Base-by-base conservation (phyloP, 1,140 invertebrate genomes). In the Diorhabda elongata region DNA sequence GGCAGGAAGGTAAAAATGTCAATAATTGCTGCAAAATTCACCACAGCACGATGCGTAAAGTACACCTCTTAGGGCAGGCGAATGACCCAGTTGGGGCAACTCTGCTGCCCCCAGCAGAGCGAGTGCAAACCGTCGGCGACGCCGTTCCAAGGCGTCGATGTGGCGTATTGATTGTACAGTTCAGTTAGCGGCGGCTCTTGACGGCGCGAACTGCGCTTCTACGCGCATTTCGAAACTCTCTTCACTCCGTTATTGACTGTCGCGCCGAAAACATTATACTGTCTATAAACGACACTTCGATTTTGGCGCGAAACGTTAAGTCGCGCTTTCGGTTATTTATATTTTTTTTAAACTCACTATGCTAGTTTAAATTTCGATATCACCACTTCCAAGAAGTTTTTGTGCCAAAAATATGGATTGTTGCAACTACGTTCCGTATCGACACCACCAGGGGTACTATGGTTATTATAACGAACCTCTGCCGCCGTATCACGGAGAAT, bases 21-120 rank as follows among this genome's bases (percentile, higher is more conserved):
- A 52, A 52, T 52, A 52, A 52, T 52, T 52, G 47, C 47, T 52
- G 47, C 47, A 52, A 52, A 52, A 52, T 52, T n/a, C 47, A n/a
- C 47, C 47, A 52, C 47, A 52, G 47, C 47, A 52, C 6, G 47
- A 8, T 52, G 47, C 47, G 47, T 52, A 52, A 6, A 52, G 47
- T 52, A 52, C 47, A 52, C 47, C 47, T 52, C 47, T 52, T 52
- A 43, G 56, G 9, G 11, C 65, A 43, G 65, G 65, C 57, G 58
- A 67, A 67, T 47, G 65, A 67, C 65, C 65, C 65, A 67, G 58
- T 67, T 62, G 64, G 64, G 64, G 47, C 64, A 65, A 59, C 58
- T 26, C 57, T 59, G 58, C 58, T 41, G 59, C 59, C 26, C 59
- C 42, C 47, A 52, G 59, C 59, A 61, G 26, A 67, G 58, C 58